These are phyloP conservation scores for Hylia prasina DNA, from an alignment of 2,113 vertebrate species.

Conservation along the genomic window DNA sequence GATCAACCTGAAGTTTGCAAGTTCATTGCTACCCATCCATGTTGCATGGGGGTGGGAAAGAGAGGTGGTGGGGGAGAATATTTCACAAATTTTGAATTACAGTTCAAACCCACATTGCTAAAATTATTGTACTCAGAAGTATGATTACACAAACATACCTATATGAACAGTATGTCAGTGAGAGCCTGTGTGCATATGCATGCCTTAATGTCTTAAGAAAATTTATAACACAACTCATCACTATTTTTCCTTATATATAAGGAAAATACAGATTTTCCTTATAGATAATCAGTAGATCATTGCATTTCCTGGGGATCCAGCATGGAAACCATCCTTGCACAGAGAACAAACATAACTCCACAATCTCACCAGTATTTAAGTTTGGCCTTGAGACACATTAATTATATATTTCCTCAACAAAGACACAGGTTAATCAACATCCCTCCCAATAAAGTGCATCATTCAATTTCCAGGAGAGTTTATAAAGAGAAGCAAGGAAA, in stretches of 20 bases:
- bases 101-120: background rate
- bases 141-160: background rate
- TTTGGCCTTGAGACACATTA: background rate
- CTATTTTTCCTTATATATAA: background rate
- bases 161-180: background rate
- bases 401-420: background rate
- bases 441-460: background rate
- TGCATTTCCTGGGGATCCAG: background rate
- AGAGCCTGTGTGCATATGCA: background rate
- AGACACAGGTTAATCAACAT: background rate
- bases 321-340: background rate
- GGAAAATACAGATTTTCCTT: no score
- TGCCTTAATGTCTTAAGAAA: background rate
- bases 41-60: background rate
- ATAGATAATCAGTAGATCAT: background rate
- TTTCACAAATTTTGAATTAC: background rate
- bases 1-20: background rate
- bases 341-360: rapidly evolving
- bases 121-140: background rate
- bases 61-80: background rate
- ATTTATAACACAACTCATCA: background rate
- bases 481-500: background rate
- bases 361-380: background rate
- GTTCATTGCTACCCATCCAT: background rate
- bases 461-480: background rate